Percentiles rank a stretch among this genome's conserved stretches.
These are phyloP conservation scores for Drosophila baimaii DNA, from an alignment of 1,140 invertebrate species.

Conservation along the genomic window DNA sequence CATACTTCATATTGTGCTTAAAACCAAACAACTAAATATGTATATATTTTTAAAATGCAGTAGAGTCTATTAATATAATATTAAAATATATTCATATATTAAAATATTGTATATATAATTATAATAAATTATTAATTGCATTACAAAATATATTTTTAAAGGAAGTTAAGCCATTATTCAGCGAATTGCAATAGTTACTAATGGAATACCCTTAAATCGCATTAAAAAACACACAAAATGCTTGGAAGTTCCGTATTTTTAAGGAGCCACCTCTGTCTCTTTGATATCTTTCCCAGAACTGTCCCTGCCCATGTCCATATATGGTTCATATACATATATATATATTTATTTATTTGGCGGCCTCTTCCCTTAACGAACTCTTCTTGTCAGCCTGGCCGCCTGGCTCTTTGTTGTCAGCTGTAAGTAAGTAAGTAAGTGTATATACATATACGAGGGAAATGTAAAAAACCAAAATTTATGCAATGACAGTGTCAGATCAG, in stretches of 20 bases:
- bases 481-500: constrained; percentile 58
- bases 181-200: neutral
- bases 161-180: no score
- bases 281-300: neutral
- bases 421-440: constrained; percentile 25
- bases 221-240: neutral
- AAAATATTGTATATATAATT: no score
- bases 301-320: neutral
- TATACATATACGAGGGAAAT: constrained; percentile 15
- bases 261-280: neutral
- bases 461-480: constrained; percentile 70
- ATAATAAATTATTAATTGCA: no score
- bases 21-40: no score
- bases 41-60: no score
- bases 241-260: neutral
- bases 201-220: no score
- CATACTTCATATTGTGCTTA: no score
- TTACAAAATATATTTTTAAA: no score
- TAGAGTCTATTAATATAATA: no score
- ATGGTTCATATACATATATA: neutral
- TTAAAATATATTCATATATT: no score
- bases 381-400: constrained; percentile 41
- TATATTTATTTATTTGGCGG: constrained; percentile 36
- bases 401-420: constrained; percentile 42
- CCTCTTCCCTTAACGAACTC: constrained; percentile 41